Evolutionary conservation across 1,140 invertebrate genomes (phyloP).

Genomic region (Calycopis cecrops): DNA sequence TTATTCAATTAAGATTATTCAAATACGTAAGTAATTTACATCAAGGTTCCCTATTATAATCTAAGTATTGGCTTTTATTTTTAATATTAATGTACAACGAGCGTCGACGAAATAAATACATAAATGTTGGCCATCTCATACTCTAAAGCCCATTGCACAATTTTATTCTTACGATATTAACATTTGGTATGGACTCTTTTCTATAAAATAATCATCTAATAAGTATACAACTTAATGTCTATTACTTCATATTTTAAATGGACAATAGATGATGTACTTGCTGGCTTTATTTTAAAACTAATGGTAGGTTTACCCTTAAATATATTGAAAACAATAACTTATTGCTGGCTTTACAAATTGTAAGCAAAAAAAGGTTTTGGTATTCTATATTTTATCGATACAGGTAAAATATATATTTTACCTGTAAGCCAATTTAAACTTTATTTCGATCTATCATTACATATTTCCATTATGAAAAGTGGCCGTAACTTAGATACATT

Average conservation of each 20-base stretch:
- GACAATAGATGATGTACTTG: conserved; percentile 31
- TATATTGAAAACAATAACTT: too few relatives aligned
- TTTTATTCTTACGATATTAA: conserved; percentile 24
- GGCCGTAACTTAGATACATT: too few relatives aligned
- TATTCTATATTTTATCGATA: too few relatives aligned
- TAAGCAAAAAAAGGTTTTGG: too few relatives aligned
- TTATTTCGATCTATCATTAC: too few relatives aligned
- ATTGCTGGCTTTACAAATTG: too few relatives aligned
- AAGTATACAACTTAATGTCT: conserved; percentile 11
- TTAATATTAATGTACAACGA: conserved; percentile 13
- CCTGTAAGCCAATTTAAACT: too few relatives aligned
- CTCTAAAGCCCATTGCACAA: conserved; percentile 12
- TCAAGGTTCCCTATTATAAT: conserved; percentile 1
- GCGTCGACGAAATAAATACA: conserved; percentile 10
- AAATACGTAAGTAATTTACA: conserved; percentile 5
- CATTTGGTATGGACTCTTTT: conserved; percentile 33
- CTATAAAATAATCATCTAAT: conserved; percentile 11
- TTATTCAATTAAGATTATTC: conserved; percentile 16
- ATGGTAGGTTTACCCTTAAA: too few relatives aligned
- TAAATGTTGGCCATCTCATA: conserved; percentile 8
- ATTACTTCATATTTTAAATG: conserved; percentile 20
- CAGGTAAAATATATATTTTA: too few relatives aligned
- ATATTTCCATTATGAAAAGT: too few relatives aligned
- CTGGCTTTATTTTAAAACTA: conserved; percentile 12
- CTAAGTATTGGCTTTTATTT: conserved; percentile 10